Conservation (phyloP, 2,888 invertebrate species). For the Loripinus fragilis region DNA sequence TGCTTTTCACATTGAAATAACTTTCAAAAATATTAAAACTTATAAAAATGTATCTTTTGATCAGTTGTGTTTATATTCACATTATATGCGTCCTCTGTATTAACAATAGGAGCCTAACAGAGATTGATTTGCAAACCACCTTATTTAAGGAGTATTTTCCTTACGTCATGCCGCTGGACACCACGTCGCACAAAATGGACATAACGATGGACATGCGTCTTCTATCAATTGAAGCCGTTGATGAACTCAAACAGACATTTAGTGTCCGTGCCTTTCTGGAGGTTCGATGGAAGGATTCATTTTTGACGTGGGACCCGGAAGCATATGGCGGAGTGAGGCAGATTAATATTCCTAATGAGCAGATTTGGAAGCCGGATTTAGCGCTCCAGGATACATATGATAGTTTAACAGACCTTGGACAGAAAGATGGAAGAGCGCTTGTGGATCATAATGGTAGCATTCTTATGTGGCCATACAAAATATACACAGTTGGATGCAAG, state of each 20-base stretch:
- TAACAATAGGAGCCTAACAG: not conserved
- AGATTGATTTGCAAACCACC: not conserved
- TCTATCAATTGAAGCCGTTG: slow-evolving; percentile 52
- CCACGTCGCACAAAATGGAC: slow-evolving; percentile 21
- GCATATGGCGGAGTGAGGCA: slow-evolving; percentile 33
- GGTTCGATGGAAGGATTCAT: slow-evolving; percentile 54
- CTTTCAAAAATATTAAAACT: no score
- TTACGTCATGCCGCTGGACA: slow-evolving; percentile 31
- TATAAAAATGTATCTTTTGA: no score
- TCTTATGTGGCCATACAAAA: slow-evolving; percentile 51
- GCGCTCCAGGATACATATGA: slow-evolving; percentile 44
- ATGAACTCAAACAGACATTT: slow-evolving; percentile 51
- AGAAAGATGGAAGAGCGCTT: slow-evolving; percentile 41
- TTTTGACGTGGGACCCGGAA: slow-evolving; percentile 40
- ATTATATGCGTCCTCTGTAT: not conserved
- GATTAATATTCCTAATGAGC: slow-evolving; percentile 46
- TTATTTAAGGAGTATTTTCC: not conserved
- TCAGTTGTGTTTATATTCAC: no score
- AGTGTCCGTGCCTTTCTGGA: slow-evolving; percentile 49
- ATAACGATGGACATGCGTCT: slow-evolving; percentile 48
- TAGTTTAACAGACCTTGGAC: slow-evolving; percentile 50
- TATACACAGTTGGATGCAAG: slow-evolving; percentile 43
- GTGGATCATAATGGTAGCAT: slow-evolving; percentile 47
- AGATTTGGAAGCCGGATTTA: slow-evolving; percentile 56
- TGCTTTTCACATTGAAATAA: no score